These are phyloP conservation scores for Coracopsis vasa DNA, from an alignment of 2,113 vertebrate species.

Conservation along the genomic window DNA sequence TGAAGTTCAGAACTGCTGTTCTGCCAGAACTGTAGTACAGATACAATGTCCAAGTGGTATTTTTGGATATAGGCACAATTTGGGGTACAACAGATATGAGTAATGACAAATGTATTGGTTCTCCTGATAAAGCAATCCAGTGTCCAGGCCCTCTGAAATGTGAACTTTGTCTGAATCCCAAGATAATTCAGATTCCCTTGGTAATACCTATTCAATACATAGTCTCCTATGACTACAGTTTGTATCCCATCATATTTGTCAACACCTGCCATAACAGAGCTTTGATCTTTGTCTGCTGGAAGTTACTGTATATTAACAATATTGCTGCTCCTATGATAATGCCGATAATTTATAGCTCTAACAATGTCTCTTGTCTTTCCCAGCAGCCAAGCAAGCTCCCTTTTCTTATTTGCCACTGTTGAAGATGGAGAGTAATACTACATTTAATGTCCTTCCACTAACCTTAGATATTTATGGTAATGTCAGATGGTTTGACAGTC, in stretches of 20 bases:
- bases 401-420: background rate
- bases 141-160: background rate
- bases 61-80: background rate
- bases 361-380: background rate
- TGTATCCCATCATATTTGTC: background rate
- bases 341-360: background rate
- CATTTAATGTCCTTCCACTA: background rate
- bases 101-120: background rate
- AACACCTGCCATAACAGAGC: background rate
- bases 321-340: background rate
- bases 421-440: background rate
- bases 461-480: background rate
- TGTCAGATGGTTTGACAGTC: background rate
- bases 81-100: background rate
- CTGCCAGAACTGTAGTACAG: background rate
- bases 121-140: background rate
- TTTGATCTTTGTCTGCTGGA: background rate
- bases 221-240: background rate
- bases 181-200: background rate
- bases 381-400: background rate
- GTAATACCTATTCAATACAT: background rate
- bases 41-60: background rate
- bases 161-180: background rate
- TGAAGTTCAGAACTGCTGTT: background rate
- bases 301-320: background rate